Percentiles rank a stretch among this genome's conserved stretches.
Evolutionary conservation across 2,888 invertebrate species (phyloP).

Genomic region (Hartigia nigra): DNA sequence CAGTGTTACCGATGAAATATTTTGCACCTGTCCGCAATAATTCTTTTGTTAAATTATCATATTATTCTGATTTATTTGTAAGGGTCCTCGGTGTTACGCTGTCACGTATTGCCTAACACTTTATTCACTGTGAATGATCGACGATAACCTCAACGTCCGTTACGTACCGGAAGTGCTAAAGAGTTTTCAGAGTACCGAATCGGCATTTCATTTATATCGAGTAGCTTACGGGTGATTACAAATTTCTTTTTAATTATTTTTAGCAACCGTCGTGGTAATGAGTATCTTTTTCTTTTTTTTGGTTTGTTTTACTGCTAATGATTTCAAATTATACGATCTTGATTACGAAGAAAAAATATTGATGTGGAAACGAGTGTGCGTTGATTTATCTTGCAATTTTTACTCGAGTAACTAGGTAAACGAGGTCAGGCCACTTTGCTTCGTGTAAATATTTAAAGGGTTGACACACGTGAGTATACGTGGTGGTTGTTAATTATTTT

Average conservation of each 20-base stretch:
- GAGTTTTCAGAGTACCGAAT: not conserved
- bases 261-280: not conserved
- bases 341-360: too few species aligned
- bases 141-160: not conserved
- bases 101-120: not conserved
- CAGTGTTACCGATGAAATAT: conserved; percentile 40
- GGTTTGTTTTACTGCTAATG: not conserved
- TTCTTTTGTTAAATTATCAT: conserved; percentile 44
- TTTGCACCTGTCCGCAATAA: conserved; percentile 45
- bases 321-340: not conserved
- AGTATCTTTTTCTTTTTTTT: too few species aligned
- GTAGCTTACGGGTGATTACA: not conserved
- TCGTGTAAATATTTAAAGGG: not conserved
- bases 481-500: not conserved
- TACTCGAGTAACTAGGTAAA: not conserved
- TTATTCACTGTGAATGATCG: not conserved
- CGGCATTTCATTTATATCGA: not conserved
- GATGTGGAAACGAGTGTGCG: too few species aligned
- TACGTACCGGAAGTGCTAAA: too few species aligned
- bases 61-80: conserved; percentile 22
- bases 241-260: not conserved
- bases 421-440: not conserved
- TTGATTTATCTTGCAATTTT: not conserved
- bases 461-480: not conserved
- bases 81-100: too few species aligned